Percentiles rank a stretch among this genome's conserved stretches.
These are phyloP conservation scores for Erythrocercus mccallii DNA, from an alignment of 2,113 vertebrate species.

Conservation along the genomic window DNA sequence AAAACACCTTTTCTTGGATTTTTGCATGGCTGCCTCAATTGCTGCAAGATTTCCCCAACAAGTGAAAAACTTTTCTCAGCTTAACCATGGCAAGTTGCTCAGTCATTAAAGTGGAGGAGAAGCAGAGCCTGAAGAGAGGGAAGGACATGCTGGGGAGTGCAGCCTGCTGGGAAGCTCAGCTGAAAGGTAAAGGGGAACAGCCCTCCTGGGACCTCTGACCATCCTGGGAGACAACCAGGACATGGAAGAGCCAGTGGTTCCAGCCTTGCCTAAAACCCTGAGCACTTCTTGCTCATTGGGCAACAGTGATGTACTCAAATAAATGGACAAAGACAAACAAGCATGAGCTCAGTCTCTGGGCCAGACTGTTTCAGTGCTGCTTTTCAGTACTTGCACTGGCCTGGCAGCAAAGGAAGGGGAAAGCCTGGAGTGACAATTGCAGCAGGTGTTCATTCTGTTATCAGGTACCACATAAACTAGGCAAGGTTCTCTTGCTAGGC, in stretches of 20 bases:
- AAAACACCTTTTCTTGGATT: background rate
- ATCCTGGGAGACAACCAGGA: background rate
- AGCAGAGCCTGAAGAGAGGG: background rate
- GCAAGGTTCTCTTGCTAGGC: background rate
- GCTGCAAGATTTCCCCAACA: background rate
- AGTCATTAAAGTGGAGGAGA: background rate
- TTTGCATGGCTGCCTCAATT: accelerated
- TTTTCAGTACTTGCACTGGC: background rate
- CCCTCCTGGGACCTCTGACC: background rate
- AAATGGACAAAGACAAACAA: background rate
- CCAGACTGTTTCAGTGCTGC: background rate
- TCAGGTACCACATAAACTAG: background rate
- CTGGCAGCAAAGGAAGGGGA: background rate
- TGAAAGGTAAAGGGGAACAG: background rate
- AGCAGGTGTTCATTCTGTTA: accelerated
- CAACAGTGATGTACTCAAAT: background rate
- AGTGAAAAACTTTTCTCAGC: background rate
- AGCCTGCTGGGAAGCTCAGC: background rate
- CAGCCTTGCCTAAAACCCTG: background rate
- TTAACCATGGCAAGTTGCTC: background rate
- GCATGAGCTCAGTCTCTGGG: background rate
- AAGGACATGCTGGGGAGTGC: background rate
- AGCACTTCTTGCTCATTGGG: accelerated
- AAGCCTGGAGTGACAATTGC: background rate
- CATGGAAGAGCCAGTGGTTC: background rate